Percentiles rank a stretch among this genome's conserved stretches.
These are phyloP conservation scores for Dicrurus megarhynchus DNA, from an alignment of 2,113 vertebrate species.

Conservation along the genomic window DNA sequence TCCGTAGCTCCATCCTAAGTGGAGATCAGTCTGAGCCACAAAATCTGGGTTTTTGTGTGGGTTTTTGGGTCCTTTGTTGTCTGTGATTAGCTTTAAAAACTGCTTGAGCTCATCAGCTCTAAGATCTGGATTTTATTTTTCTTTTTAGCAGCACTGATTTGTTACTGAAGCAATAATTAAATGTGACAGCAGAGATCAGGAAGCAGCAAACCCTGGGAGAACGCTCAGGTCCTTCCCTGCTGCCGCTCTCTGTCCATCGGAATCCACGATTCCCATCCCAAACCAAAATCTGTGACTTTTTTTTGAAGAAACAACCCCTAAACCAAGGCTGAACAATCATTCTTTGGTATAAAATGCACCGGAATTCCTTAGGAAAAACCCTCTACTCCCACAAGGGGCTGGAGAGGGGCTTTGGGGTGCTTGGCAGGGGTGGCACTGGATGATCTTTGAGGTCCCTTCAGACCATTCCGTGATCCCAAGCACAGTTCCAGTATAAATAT, in stretches of 20 bases:
- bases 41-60: fast-evolving
- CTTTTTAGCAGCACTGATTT: not conserved
- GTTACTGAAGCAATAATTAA: not conserved
- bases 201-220: not conserved
- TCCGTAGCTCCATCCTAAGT: not conserved
- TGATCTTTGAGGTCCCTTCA: not conserved
- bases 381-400: not conserved
- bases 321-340: not conserved
- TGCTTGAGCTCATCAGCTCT: not conserved
- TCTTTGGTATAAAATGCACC: not conserved
- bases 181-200: not conserved
- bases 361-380: not conserved
- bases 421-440: not conserved
- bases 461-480: not conserved
- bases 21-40: not conserved
- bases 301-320: not conserved
- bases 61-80: not conserved
- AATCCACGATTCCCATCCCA: not conserved
- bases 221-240: not conserved
- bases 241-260: not conserved
- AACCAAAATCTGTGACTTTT: not conserved
- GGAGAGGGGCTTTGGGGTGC: not conserved
- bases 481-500: not conserved
- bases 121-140: not conserved
- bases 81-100: not conserved